Conservation (phyloP, 2,888 invertebrate species). For the Scaptomyza cyrtandrae region DNA sequence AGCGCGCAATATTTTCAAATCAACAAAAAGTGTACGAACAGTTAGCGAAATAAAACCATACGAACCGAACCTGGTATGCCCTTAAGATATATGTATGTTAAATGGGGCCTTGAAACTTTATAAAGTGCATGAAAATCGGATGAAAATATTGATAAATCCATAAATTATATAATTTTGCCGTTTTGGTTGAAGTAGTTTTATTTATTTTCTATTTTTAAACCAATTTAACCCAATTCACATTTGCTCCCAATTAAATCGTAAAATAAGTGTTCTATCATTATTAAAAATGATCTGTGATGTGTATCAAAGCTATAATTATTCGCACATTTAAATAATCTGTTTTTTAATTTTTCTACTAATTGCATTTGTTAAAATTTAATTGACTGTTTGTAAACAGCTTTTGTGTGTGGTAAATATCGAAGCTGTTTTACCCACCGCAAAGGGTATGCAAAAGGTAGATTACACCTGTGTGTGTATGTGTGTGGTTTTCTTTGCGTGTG, state of each 20-base stretch:
- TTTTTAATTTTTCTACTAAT: not conserved
- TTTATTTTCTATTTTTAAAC: too few relatives aligned
- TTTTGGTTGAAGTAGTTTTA: too few relatives aligned
- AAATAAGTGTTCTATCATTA: not conserved
- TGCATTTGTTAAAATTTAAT: not conserved
- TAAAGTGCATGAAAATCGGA: too few relatives aligned
- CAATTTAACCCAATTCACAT: too few relatives aligned
- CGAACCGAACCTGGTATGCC: constrained; percentile 17
- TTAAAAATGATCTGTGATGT: not conserved
- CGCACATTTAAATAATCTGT: not conserved
- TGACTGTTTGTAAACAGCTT: constrained; percentile 14
- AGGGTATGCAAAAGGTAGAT: constrained; percentile 54
- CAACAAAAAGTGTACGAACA: constrained; percentile 30
- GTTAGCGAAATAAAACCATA: not conserved
- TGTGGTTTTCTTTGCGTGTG: constrained; percentile 12
- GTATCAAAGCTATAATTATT: not conserved
- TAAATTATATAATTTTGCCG: too few relatives aligned
- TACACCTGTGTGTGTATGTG: constrained; percentile 58
- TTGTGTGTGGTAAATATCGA: constrained; percentile 21
- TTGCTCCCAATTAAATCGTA: too few relatives aligned
- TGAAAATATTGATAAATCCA: too few relatives aligned
- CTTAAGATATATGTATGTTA: not conserved
- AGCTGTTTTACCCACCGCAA: constrained; percentile 25
- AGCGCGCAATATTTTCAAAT: constrained; percentile 47
- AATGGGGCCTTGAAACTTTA: too few relatives aligned